Percentiles rank a stretch among this genome's conserved stretches.
Evolutionary conservation across 2,888 invertebrate genomes (phyloP).

Genomic region (Amphiduros pacificus): DNA sequence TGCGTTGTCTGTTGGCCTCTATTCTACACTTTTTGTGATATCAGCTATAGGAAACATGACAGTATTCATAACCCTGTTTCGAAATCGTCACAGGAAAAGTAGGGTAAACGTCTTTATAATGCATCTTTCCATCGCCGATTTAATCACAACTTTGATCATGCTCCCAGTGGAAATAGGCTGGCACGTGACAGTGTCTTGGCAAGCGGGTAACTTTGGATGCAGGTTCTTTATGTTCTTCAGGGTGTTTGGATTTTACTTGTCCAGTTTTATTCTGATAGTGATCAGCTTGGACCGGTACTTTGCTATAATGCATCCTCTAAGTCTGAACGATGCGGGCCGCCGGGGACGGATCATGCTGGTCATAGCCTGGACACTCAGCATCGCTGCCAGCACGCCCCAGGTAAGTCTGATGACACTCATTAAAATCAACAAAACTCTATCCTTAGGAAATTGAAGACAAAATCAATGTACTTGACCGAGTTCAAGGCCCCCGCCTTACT

Average conservation of each 20-base stretch:
- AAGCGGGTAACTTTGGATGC: constrained; percentile 76
- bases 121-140: constrained; percentile 76
- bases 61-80: constrained; percentile 71
- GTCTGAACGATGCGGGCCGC: constrained; percentile 69
- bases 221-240: constrained; percentile 73
- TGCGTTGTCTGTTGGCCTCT: constrained; percentile 78
- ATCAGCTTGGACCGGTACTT: constrained; percentile 79
- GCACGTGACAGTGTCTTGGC: constrained; percentile 76
- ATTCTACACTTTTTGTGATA: constrained; percentile 67
- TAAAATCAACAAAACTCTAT: too few species aligned
- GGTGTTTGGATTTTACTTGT: constrained; percentile 78
- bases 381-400: constrained; percentile 72
- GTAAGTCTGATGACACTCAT: too few species aligned
- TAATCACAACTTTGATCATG: constrained; percentile 78
- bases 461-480: too few species aligned
- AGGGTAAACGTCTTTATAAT: constrained; percentile 77
- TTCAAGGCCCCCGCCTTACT: too few species aligned
- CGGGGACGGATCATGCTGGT: constrained; percentile 73
- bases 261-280: constrained; percentile 75
- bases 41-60: constrained; percentile 84
- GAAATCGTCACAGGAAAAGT: constrained; percentile 69
- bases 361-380: constrained; percentile 71
- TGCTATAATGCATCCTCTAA: constrained; percentile 74
- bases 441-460: too few species aligned
- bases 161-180: constrained; percentile 72